A percentile compares a stretch with the other conserved stretches of the same genome.
phyloP scores from a whole-genome alignment of 2,888 invertebrate genomes.

The Thymelicus sylvestris region DNA sequence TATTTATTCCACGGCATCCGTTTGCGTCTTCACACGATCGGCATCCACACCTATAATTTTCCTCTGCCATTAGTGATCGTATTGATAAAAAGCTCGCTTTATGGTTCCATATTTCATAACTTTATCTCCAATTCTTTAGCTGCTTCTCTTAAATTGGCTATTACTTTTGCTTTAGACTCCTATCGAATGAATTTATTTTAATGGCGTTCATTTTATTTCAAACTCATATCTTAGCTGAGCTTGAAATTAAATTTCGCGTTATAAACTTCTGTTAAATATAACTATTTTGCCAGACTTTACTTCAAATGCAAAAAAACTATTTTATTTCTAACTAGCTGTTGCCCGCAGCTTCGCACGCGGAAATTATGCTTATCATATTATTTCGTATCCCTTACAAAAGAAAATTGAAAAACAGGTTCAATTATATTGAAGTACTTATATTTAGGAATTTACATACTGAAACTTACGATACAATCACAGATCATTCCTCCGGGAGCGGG shows the following conservation, averaged over 20 bases:
- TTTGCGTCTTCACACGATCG: conserved; percentile 37
- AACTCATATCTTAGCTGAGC: not conserved
- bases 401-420: too few species aligned
- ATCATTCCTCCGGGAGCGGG: too few species aligned
- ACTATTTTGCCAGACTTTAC: not conserved
- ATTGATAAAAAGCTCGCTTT: conserved; percentile 38
- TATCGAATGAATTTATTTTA: conserved; percentile 34
- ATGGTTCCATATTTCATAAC: conserved; percentile 37
- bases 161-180: conserved; percentile 27
- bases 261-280: not conserved
- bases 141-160: conserved; percentile 36
- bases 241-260: conserved; percentile 8
- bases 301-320: not conserved
- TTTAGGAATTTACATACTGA: too few species aligned
- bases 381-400: too few species aligned
- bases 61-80: conserved; percentile 37
- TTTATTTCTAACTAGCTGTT: too few species aligned
- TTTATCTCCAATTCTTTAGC: conserved; percentile 37
- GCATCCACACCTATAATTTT: conserved; percentile 39
- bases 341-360: too few species aligned
- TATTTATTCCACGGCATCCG: conserved; percentile 36
- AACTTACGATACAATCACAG: too few species aligned
- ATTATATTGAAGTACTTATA: too few species aligned
- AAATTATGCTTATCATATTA: too few species aligned
- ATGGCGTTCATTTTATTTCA: conserved; percentile 8